Percentiles rank a stretch among this genome's conserved stretches.
These are phyloP conservation scores for Nesoenas mayeri DNA, from an alignment of 2,113 vertebrate species.

Conservation along the genomic window DNA sequence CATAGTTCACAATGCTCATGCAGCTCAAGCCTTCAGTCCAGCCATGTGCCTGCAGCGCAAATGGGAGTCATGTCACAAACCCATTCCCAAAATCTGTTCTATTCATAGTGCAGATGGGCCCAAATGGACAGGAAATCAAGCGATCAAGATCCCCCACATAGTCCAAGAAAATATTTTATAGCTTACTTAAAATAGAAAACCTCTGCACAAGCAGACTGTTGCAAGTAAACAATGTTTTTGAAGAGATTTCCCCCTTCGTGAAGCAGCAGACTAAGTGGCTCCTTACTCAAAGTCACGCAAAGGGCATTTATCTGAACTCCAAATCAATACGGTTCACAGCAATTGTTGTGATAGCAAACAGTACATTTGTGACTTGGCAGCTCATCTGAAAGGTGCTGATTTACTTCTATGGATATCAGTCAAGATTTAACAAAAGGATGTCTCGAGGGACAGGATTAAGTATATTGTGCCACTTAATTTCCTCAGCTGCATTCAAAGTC, in stretches of 20 bases:
- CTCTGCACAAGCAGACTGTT: background rate
- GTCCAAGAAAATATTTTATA: slow-evolving; percentile 50
- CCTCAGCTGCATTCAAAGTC: slow-evolving; percentile 11
- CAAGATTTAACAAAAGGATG: slow-evolving; percentile 63
- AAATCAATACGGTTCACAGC: slow-evolving; percentile 62
- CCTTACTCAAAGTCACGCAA: slow-evolving; percentile 62
- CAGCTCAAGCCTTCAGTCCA: background rate
- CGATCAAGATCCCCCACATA: background rate
- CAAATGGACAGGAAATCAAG: slow-evolving; percentile 32
- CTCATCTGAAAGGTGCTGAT: slow-evolving; percentile 67
- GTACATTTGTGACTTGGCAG: slow-evolving; percentile 71
- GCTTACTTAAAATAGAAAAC: slow-evolving; percentile 55
- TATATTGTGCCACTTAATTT: slow-evolving; percentile 56
- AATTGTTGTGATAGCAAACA: slow-evolving; percentile 73
- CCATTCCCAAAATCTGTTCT: background rate
- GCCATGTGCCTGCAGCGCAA: background rate
- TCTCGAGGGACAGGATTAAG: slow-evolving; percentile 6
- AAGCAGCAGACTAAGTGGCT: slow-evolving; percentile 64
- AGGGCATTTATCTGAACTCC: slow-evolving; percentile 66
- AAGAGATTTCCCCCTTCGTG: slow-evolving; percentile 48
- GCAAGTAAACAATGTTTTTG: slow-evolving; percentile 57
- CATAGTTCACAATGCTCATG: background rate
- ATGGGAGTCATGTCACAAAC: background rate
- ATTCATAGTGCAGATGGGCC: background rate
- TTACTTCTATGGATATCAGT: slow-evolving; percentile 53